These are phyloP conservation scores for Pemphredon lugubris DNA, from an alignment of 2,888 invertebrate species.

Conservation along the genomic window DNA sequence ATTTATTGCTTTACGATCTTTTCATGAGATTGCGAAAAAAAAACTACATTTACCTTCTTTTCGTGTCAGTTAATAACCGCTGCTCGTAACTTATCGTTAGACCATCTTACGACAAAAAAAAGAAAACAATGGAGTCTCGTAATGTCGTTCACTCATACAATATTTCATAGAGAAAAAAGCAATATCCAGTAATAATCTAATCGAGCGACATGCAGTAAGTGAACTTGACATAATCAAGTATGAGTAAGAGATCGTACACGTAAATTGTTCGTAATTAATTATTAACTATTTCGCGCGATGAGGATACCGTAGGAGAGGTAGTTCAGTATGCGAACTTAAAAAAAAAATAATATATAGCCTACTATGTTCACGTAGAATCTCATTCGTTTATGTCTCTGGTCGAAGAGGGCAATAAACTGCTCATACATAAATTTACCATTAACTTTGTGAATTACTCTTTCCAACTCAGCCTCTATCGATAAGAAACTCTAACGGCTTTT, in stretches of 20 bases:
- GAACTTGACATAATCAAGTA: slow-evolving; percentile 34
- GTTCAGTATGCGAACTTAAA: slow-evolving; percentile 28
- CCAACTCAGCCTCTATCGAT: slow-evolving; percentile 33
- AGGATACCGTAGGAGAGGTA: slow-evolving; percentile 35
- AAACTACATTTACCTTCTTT: too few relatives aligned
- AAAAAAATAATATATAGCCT: slow-evolving; percentile 18
- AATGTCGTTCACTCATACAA: slow-evolving; percentile 41
- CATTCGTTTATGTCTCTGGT: slow-evolving; percentile 43
- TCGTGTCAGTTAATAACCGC: too few relatives aligned
- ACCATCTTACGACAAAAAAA: slow-evolving; percentile 5
- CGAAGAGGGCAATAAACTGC: slow-evolving; percentile 48
- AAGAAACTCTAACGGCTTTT: slow-evolving; percentile 21
- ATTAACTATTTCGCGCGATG: slow-evolving; percentile 29
- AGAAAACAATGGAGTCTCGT: slow-evolving; percentile 5
- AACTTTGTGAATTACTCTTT: slow-evolving; percentile 35
- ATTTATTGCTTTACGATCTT: too few relatives aligned
- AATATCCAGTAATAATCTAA: slow-evolving; percentile 66
- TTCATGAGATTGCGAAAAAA: too few relatives aligned
- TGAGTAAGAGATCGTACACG: slow-evolving; percentile 23
- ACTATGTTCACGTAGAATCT: slow-evolving; percentile 40
- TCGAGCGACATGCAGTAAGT: slow-evolving; percentile 26
- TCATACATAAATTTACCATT: slow-evolving; percentile 28
- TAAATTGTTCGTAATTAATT: slow-evolving; percentile 43
- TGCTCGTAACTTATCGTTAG: slow-evolving; percentile 10
- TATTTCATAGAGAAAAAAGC: slow-evolving; percentile 57